Evolutionary conservation across 2,888 invertebrate genomes (phyloP).

Genomic region (Megamerina dolium): DNA sequence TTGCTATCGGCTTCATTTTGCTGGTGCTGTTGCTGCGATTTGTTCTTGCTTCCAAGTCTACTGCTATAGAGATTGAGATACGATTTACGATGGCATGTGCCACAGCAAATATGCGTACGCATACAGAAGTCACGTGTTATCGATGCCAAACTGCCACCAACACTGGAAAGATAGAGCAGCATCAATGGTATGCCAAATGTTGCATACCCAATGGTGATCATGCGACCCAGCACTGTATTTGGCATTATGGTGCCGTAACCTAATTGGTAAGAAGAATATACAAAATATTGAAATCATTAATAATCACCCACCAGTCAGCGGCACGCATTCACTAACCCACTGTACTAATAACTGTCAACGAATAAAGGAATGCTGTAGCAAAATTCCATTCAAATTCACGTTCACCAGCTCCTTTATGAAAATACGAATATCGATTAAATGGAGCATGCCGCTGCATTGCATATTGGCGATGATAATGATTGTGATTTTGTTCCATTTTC

Average conservation of each 20-base stretch:
- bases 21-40: conserved; percentile 47
- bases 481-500: no score
- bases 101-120: conserved; percentile 70
- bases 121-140: conserved; percentile 73
- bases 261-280: conserved; percentile 41
- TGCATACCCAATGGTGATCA: conserved; percentile 76
- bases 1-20: no score
- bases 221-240: conserved; percentile 76
- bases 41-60: conserved; percentile 77
- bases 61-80: conserved; percentile 55
- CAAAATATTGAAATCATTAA: no score
- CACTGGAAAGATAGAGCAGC: conserved; percentile 73
- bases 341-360: conserved; percentile 83
- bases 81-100: conserved; percentile 49
- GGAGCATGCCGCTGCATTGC: no score
- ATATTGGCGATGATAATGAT: no score
- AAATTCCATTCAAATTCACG: conserved; percentile 64
- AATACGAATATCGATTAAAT: no score
- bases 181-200: conserved; percentile 77
- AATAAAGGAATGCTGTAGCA: conserved; percentile 83
- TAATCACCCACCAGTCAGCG: background rate
- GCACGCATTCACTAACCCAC: conserved; percentile 72
- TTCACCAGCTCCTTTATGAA: no score
- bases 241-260: conserved; percentile 88
- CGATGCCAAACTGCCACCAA: conserved; percentile 70